Percentiles rank a stretch among this genome's conserved stretches.
Conservation (phyloP, 2,797 vertebrate genomes). For the Phoxinus dragarum region DNA sequence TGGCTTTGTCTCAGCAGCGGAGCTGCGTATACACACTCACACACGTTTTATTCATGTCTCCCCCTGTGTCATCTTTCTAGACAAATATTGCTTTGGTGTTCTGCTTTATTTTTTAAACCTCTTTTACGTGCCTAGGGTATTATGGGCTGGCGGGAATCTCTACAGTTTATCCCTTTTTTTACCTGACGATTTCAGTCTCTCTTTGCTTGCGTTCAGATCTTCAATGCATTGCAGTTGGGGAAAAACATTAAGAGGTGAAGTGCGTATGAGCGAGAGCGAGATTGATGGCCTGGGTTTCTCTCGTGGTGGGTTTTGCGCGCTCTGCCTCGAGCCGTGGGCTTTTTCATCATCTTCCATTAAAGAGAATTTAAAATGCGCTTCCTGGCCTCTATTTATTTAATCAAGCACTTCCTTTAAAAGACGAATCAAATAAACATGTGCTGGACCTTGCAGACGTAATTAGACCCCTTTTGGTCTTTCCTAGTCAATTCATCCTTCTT, state of each 20-base stretch:
- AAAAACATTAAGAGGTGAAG: slow-evolving; percentile 36
- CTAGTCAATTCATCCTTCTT: slow-evolving; percentile 31
- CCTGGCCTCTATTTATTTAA: slow-evolving; percentile 62
- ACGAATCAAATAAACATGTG: slow-evolving; percentile 61
- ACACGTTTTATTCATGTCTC: slow-evolving; percentile 46
- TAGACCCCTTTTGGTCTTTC: slow-evolving; percentile 39
- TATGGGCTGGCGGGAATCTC: slow-evolving; percentile 42
- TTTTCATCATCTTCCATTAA: slow-evolving; percentile 58
- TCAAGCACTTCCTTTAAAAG: slow-evolving; percentile 61
- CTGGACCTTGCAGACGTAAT: slow-evolving; percentile 57
- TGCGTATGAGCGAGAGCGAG: slow-evolving; percentile 6
- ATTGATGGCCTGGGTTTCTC: slow-evolving; percentile 18
- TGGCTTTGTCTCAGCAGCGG: slow-evolving; percentile 24
- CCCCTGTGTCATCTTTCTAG: slow-evolving; percentile 34
- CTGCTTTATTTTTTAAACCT: slow-evolving; percentile 36
- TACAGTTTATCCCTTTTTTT: slow-evolving; percentile 41
- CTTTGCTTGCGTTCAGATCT: slow-evolving; percentile 23
- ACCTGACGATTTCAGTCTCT: slow-evolving; percentile 44
- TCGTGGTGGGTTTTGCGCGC: slow-evolving; percentile 6
- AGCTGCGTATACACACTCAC: slow-evolving; percentile 14
- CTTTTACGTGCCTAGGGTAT: slow-evolving; percentile 39
- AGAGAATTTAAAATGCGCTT: slow-evolving; percentile 58
- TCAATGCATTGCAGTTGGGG: slow-evolving; percentile 27
- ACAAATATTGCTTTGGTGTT: slow-evolving; percentile 46
- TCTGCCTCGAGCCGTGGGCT: slow-evolving; percentile 25